A percentile compares a stretch with the other conserved stretches of the same genome.
Conservation (phyloP, 2,888 invertebrate species). For the Ganaspis brasiliensis region DNA sequence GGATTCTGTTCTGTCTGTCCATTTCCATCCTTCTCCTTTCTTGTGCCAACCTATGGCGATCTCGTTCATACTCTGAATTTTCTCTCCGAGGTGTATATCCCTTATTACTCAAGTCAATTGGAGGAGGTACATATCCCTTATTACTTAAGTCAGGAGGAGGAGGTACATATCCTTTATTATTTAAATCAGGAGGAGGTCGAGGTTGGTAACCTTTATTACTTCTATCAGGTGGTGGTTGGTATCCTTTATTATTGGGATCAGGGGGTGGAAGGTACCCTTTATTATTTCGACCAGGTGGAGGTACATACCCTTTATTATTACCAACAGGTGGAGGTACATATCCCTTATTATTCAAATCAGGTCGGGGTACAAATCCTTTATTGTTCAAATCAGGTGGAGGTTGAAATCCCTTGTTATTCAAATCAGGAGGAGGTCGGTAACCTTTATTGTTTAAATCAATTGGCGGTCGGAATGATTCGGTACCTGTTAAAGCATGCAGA, state of each 20-base stretch:
- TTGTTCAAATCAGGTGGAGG: background rate
- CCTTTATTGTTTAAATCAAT: constrained; percentile 2
- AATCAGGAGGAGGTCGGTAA: constrained; percentile 17
- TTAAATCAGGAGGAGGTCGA: background rate
- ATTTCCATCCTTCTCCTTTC: constrained; percentile 50
- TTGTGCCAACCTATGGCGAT: constrained; percentile 58
- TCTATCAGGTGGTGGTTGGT: background rate
- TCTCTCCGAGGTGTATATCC: background rate
- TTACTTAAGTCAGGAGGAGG: background rate
- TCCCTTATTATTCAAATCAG: background rate
- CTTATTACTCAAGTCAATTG: too few relatives aligned
- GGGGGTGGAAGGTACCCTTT: background rate
- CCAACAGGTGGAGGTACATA: background rate
- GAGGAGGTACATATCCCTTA: background rate
- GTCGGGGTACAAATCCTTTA: background rate
- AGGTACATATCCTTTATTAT: background rate
- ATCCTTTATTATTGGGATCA: background rate
- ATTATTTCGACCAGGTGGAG: background rate
- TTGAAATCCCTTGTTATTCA: constrained; percentile 11
- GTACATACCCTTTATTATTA: background rate
- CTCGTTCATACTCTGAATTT: constrained; percentile 49
- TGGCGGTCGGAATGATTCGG: constrained; percentile 1
- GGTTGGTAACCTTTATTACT: background rate
- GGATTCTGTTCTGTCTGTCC: background rate
- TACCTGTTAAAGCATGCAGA: background rate